These are phyloP conservation scores for Chauna torquata DNA, from an alignment of 2,113 vertebrate species.

Conservation along the genomic window DNA sequence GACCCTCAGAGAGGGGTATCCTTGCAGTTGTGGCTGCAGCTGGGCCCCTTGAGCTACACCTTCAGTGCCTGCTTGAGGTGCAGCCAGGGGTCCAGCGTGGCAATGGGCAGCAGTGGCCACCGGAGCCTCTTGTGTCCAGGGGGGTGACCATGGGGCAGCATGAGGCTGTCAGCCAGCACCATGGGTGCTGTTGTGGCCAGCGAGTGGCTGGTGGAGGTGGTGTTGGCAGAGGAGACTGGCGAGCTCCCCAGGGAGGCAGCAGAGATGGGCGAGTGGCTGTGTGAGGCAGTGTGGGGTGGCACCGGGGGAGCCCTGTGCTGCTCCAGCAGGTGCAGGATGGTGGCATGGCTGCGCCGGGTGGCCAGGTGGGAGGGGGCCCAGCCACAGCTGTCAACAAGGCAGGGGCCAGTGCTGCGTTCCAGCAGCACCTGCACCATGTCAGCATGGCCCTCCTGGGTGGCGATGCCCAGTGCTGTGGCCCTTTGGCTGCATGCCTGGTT, in stretches of 20 bases:
- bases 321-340: constrained; percentile 76
- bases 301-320: constrained; percentile 73
- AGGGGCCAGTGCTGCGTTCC: constrained; percentile 75
- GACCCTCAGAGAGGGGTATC: constrained; percentile 80
- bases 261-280: background rate
- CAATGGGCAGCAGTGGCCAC: constrained; percentile 64
- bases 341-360: constrained; percentile 69
- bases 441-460: constrained; percentile 79
- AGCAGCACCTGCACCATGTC: constrained; percentile 77
- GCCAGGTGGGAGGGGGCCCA: constrained; percentile 80
- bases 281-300: constrained; percentile 14
- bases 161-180: too few relatives aligned
- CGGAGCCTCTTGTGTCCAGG: constrained; percentile 54
- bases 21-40: constrained; percentile 78
- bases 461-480: constrained; percentile 81
- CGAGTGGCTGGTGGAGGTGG: constrained; percentile 79
- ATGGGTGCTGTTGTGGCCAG: constrained; percentile 62
- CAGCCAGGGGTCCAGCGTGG: constrained; percentile 78
- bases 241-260: constrained; percentile 74
- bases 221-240: constrained; percentile 76
- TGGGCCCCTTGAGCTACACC: constrained; percentile 85
- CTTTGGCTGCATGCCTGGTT: constrained; percentile 76
- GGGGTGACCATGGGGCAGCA: too few relatives aligned
- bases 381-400: constrained; percentile 77
- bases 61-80: constrained; percentile 85